Percentiles rank a stretch among this genome's conserved stretches.
Conservation (phyloP, 1,140 invertebrate species). For the Pachyrhynchus sulphureomaculatus region DNA sequence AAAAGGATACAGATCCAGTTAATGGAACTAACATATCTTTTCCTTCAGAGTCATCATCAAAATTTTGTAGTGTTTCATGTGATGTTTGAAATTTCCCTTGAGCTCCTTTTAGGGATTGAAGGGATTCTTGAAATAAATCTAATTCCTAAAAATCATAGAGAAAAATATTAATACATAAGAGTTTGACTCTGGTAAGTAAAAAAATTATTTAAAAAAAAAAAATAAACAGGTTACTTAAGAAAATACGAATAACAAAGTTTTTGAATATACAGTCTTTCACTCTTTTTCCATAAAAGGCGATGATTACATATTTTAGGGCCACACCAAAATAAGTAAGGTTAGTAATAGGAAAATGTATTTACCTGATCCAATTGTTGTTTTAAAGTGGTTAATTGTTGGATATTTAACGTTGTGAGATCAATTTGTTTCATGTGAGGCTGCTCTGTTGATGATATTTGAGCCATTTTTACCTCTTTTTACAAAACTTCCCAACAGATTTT, state of each 20-base stretch:
- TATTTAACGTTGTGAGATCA: slow-evolving; percentile 73
- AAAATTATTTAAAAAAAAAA: too few species aligned
- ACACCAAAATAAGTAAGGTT: slow-evolving; percentile 24
- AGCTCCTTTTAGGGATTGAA: slow-evolving; percentile 85
- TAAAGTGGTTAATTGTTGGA: slow-evolving; percentile 77
- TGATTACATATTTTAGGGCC: background rate
- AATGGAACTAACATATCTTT: slow-evolving; percentile 87
- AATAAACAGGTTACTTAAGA: too few species aligned
- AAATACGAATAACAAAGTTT: too few species aligned
- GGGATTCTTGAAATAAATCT: slow-evolving; percentile 80
- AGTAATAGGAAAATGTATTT: slow-evolving; percentile 40
- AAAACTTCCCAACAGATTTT: background rate
- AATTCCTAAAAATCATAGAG: slow-evolving; percentile 85
- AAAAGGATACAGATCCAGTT: slow-evolving; percentile 77
- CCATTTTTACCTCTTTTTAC: slow-evolving; percentile 53
- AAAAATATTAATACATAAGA: slow-evolving; percentile 12
- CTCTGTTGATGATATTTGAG: slow-evolving; percentile 59
- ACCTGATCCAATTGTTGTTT: slow-evolving; percentile 87
- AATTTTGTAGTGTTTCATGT: slow-evolving; percentile 78
- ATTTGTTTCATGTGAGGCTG: slow-evolving; percentile 68
- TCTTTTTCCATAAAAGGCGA: too few species aligned
- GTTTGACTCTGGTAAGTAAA: too few species aligned
- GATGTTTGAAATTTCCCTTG: slow-evolving; percentile 89
- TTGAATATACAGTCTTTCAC: too few species aligned
- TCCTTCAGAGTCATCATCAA: slow-evolving; percentile 71